A percentile compares a stretch with the other conserved stretches of the same genome.
These are phyloP conservation scores for Acanthurus lineatus DNA, from an alignment of 2,797 vertebrate species.

Conservation along the genomic window DNA sequence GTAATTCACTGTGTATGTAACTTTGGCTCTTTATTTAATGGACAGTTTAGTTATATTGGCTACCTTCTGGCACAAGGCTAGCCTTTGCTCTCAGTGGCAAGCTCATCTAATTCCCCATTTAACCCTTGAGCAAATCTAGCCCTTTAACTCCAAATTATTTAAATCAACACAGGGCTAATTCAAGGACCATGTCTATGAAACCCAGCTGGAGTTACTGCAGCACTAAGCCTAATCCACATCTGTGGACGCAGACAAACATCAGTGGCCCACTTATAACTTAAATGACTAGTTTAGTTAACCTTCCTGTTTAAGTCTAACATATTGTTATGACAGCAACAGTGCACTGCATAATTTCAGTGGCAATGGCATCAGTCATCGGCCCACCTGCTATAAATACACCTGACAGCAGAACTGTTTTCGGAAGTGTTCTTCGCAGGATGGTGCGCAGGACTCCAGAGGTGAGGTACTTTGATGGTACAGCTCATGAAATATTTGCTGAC, in stretches of 20 bases:
- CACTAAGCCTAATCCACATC: constrained; percentile 53
- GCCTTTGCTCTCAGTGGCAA: constrained; percentile 44
- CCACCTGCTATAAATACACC: constrained; percentile 87
- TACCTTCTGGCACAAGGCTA: constrained; percentile 19
- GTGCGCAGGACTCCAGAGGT: constrained; percentile 86
- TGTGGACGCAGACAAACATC: constrained; percentile 68
- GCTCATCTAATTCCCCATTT: constrained; percentile 42
- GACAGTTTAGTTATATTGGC: constrained; percentile 10
- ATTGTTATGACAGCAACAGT: constrained; percentile 85
- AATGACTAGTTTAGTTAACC: constrained; percentile 90
- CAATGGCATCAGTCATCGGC: constrained; percentile 90
- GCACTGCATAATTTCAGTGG: constrained; percentile 86
- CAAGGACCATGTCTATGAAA: constrained; percentile 31
- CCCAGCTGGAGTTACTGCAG: constrained; percentile 37
- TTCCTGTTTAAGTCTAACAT: constrained; percentile 85
- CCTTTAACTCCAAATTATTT: constrained; percentile 45
- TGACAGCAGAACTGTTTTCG: constrained; percentile 83
- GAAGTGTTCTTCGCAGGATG: constrained; percentile 80
- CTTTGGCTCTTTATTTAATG: not conserved
- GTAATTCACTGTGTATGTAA: no score
- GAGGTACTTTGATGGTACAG: constrained; percentile 86
- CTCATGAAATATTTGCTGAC: constrained; percentile 93
- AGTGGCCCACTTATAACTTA: constrained; percentile 88
- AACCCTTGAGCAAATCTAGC: constrained; percentile 15
- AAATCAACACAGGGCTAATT: constrained; percentile 57